Conservation (phyloP, 2,888 invertebrate species). For the Mellilla xanthometata region DNA sequence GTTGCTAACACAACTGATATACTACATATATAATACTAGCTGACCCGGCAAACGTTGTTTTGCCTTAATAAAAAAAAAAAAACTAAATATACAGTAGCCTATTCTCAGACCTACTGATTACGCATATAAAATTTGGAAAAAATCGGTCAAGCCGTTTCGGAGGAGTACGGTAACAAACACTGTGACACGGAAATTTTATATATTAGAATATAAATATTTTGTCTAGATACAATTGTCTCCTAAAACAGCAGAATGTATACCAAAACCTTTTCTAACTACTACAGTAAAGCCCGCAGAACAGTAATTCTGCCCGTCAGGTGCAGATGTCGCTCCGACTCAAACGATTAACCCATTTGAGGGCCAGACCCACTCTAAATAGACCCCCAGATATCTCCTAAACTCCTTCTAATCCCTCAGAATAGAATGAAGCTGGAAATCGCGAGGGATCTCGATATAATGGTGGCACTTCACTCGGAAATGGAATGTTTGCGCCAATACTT, state of each 20-base stretch:
- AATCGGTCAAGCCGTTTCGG: too few relatives aligned
- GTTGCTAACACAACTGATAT: too few relatives aligned
- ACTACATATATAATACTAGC: too few relatives aligned
- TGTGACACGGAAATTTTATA: too few relatives aligned
- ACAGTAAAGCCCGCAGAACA: constrained; percentile 57
- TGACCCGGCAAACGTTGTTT: too few relatives aligned
- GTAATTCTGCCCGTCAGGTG: constrained; percentile 77
- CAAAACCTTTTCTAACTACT: constrained; percentile 51
- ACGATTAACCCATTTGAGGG: constrained; percentile 78
- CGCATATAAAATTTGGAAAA: too few relatives aligned
- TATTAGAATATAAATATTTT: too few relatives aligned
- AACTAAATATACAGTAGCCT: too few relatives aligned
- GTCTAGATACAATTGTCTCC: too few relatives aligned
- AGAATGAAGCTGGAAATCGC: constrained; percentile 29
- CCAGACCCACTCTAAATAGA: constrained; percentile 45
- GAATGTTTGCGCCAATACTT: constrained; percentile 67
- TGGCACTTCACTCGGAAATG: constrained; percentile 47
- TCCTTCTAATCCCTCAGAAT: constrained; percentile 28
- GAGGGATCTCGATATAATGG: constrained; percentile 40
- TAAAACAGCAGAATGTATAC: constrained; percentile 22
- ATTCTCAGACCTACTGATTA: too few relatives aligned
- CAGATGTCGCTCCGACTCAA: constrained; percentile 71
- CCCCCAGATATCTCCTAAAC: constrained; percentile 39
- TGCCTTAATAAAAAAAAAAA: too few relatives aligned
- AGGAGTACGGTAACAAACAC: too few relatives aligned